A percentile compares a stretch with the other conserved stretches of the same genome.
Conservation (phyloP, 2,797 vertebrate species). For the Coregonus sp. region DNA sequence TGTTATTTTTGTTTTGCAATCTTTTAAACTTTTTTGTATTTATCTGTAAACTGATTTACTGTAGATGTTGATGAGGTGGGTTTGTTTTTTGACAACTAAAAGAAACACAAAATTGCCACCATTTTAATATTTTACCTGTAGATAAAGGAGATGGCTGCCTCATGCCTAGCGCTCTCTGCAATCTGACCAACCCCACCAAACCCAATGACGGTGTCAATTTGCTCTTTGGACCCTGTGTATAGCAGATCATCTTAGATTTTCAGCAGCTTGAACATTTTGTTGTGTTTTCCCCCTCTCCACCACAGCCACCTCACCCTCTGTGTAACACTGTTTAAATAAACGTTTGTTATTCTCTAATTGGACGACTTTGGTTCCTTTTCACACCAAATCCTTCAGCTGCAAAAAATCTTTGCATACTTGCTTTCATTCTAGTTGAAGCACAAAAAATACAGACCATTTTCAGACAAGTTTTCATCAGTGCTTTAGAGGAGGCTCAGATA, state of each 20-base stretch:
- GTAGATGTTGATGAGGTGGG: slow-evolving; percentile 43
- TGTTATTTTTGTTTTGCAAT: slow-evolving; percentile 27
- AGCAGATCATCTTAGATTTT: slow-evolving; percentile 32
- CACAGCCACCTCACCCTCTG: slow-evolving; percentile 48
- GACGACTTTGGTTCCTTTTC: neutral
- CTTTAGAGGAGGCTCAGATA: too few relatives aligned
- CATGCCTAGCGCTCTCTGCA: neutral
- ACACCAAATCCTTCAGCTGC: too few relatives aligned
- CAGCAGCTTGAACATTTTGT: slow-evolving; percentile 59
- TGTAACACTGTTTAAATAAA: slow-evolving; percentile 81
- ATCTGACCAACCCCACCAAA: slow-evolving; percentile 10
- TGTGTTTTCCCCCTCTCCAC: slow-evolving; percentile 42
- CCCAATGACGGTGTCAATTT: slow-evolving; percentile 6
- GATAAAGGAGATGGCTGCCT: slow-evolving; percentile 20
- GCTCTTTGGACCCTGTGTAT: slow-evolving; percentile 19
- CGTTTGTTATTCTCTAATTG: slow-evolving; percentile 70
- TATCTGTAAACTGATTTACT: slow-evolving; percentile 51
- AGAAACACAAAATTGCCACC: slow-evolving; percentile 48
- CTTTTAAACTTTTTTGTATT: slow-evolving; percentile 43
- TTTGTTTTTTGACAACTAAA: slow-evolving; percentile 40
- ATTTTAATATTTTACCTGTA: slow-evolving; percentile 36
- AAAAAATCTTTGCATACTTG: too few relatives aligned
- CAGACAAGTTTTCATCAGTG: too few relatives aligned
- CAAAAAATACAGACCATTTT: too few relatives aligned
- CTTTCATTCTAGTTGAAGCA: too few relatives aligned